Conservation (phyloP, 2,888 invertebrate genomes). For the Coecobrya sp. region DNA sequence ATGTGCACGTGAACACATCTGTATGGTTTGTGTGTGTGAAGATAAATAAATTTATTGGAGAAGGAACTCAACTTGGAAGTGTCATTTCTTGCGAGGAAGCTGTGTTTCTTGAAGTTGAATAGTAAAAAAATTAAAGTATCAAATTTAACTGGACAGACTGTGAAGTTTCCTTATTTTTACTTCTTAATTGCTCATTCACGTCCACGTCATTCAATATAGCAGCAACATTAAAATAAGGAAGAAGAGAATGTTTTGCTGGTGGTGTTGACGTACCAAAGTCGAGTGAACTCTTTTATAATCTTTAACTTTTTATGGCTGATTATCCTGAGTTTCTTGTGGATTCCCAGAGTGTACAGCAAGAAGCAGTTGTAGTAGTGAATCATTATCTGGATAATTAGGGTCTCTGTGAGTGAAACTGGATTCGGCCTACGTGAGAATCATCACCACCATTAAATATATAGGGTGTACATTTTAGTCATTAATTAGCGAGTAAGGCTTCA, state of each 20-base stretch:
- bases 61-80: background rate
- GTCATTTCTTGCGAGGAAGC: too few species aligned
- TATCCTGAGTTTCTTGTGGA: too few species aligned
- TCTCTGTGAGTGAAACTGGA: constrained; percentile 3
- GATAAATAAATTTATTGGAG: background rate
- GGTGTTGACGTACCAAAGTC: background rate
- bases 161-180: too few species aligned
- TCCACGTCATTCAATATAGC: too few species aligned
- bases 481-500: background rate
- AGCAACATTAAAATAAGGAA: too few species aligned
- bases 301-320: too few species aligned
- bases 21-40: background rate
- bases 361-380: background rate
- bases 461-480: constrained; percentile 10
- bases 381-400: background rate
- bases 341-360: background rate
- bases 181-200: too few species aligned
- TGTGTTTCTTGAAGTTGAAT: too few species aligned
- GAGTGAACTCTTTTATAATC: background rate
- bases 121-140: too few species aligned
- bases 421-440: constrained; percentile 13
- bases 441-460: background rate
- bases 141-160: too few species aligned
- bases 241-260: too few species aligned
- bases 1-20: constrained; percentile 49